Base-by-base conservation (phyloP, 1,140 invertebrate genomes). In the Idris sp. region DNA sequence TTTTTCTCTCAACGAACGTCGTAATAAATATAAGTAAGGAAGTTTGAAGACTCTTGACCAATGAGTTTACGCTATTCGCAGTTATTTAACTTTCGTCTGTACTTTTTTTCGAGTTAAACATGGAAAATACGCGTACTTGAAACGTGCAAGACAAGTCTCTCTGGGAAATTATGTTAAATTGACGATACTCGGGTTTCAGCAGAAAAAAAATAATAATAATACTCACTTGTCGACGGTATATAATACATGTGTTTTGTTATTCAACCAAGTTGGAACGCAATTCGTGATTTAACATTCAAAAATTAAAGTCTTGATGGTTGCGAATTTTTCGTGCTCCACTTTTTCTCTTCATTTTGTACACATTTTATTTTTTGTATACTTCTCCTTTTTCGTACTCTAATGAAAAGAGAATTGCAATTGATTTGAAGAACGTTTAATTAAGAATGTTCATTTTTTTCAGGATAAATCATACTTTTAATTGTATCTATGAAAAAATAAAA, bases 11-110 rank as follows among this genome's bases (percentile, higher is more conserved):
- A 9, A 30, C 53, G 41, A 54, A 54, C 58, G 58, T 33, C 62
- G 41, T 56, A 54, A 65, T 65, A 26, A 41, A 53, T 36, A 40
- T 41, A 67, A 56, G 53, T 49, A 56, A 68, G 53, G 22, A 58
- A 68, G 65, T 61, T 69, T 61, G 28, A 53, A 61, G 44, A 69
- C 54, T 53, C 65, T 69, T 28, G 10, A 61, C 65, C 46, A 53
- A 61, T 46, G 54, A 69, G 36, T 51, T 59, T 16, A 26, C 43
- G 36, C 49, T 56, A 6, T 43, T 49, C 13, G 68, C 51, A 46
- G 43, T 62, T 64, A 44, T 64, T 64, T 72, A 72, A 56, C 58
- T 72, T 72, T 72, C 30, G 49, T 73, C 51, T 58, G 41, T 35
- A 56, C 35, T 61, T 62, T 71, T 25, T 59, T 30, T 62, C 43